These are phyloP conservation scores for Dendronephthya gigantea DNA, from an alignment of 64 coral and sea anemone genomes.

Conservation along the genomic window DNA sequence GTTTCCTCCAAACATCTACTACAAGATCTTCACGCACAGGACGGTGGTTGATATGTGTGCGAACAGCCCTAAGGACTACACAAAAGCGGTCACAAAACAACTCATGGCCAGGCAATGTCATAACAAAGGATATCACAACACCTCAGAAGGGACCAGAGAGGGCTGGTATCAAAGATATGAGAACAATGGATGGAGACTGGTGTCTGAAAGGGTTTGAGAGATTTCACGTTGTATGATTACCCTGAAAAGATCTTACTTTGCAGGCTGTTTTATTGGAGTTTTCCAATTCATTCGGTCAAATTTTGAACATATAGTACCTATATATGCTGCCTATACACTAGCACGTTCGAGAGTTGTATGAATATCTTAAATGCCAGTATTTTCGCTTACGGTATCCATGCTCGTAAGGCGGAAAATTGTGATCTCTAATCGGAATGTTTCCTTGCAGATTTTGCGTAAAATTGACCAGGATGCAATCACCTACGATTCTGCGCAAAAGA, in stretches of 20 bases:
- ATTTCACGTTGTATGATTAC: background rate
- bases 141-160: background rate
- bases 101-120: slow-evolving; percentile 21
- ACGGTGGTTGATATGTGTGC: slow-evolving; percentile 83
- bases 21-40: slow-evolving; percentile 97
- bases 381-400: background rate
- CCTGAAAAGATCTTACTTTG: background rate
- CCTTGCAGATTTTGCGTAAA: slow-evolving; percentile 48
- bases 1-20: slow-evolving; percentile 96
- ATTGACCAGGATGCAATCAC: slow-evolving; percentile 86
- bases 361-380: too few species aligned
- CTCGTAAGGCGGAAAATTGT: background rate
- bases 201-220: slow-evolving; percentile 62
- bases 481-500: slow-evolving; percentile 64
- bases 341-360: too few species aligned
- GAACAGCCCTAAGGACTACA: slow-evolving; percentile 85
- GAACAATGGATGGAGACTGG: slow-evolving; percentile 96
- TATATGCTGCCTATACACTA: too few species aligned
- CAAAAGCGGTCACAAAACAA: slow-evolving; percentile 39
- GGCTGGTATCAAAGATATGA: slow-evolving; percentile 89
- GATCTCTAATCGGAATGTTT: background rate
- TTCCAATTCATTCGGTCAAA: too few species aligned
- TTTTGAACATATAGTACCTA: too few species aligned
- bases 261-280: background rate
- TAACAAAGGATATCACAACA: background rate